phyloP scores from a whole-genome alignment of 2,888 invertebrate genomes.

The Amorpha juglandis region DNA sequence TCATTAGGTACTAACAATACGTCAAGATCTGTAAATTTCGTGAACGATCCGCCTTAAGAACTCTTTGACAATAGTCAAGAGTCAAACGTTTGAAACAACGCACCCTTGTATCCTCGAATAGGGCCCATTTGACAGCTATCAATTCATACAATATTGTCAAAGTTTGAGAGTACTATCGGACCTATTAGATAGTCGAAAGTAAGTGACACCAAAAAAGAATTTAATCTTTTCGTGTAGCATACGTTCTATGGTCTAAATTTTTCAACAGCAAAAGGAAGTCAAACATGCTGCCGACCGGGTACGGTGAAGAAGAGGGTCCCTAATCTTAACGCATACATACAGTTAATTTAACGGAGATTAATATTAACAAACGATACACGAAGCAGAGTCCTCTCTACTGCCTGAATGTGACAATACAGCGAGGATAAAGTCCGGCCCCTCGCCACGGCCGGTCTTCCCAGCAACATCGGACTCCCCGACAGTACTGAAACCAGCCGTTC shows the following conservation, averaged over 20 bases:
- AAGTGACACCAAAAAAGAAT: too few relatives aligned
- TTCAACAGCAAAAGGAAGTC: conserved; percentile 75
- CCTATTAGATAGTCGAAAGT: too few relatives aligned
- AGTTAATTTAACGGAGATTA: conserved; percentile 82
- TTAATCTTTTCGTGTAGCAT: too few relatives aligned
- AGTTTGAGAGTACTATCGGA: too few relatives aligned
- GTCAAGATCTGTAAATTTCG: too few relatives aligned
- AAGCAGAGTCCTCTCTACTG: conserved; percentile 81
- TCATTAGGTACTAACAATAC: too few relatives aligned
- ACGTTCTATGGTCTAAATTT: not conserved
- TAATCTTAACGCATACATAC: conserved; percentile 85
- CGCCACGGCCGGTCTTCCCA: conserved; percentile 80
- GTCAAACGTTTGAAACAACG: too few relatives aligned
- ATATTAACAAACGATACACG: conserved; percentile 83
- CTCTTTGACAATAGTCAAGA: too few relatives aligned
- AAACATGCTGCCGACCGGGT: conserved; percentile 78
- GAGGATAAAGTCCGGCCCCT: conserved; percentile 81
- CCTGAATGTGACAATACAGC: conserved; percentile 64
- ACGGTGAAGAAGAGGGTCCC: conserved; percentile 81
- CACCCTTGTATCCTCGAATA: too few relatives aligned
- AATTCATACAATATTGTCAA: too few relatives aligned
- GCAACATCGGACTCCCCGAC: conserved; percentile 80
- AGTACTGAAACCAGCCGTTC: not conserved
- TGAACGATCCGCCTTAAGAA: too few relatives aligned
- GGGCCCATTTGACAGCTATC: too few relatives aligned